These are phyloP conservation scores for Lepidonotus clava DNA, from an alignment of 2,888 invertebrate genomes.

Conservation along the genomic window DNA sequence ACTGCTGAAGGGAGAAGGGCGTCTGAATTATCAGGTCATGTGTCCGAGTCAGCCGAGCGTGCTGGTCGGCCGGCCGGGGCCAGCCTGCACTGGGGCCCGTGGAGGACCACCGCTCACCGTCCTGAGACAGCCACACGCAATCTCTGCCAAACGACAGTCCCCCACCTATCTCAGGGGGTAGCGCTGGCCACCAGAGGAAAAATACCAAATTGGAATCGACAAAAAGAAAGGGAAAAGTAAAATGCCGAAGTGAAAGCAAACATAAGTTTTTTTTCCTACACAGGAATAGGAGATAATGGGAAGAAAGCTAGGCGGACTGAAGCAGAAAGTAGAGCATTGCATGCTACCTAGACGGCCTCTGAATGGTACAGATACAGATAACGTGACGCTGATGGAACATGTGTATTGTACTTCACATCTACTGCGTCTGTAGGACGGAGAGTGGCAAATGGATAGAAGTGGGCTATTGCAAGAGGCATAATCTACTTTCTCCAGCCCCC, in stretches of 20 bases:
- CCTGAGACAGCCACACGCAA: neutral
- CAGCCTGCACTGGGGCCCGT: neutral
- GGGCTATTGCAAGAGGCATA: no score
- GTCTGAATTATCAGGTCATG: constrained; percentile 9
- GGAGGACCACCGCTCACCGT: neutral
- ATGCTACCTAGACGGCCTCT: no score
- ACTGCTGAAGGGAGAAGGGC: neutral
- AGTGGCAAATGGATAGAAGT: no score
- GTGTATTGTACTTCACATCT: no score
- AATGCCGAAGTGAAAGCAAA: neutral
- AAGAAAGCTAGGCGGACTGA: neutral
- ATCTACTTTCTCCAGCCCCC: no score
- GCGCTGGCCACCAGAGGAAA: no score
- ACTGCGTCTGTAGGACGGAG: no score
- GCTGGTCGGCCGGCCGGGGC: neutral
- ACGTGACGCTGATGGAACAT: no score
- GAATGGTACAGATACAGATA: no score
- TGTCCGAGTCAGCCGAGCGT: neutral
- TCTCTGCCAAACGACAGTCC: neutral
- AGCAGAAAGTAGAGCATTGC: neutral
- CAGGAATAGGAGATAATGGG: neutral
- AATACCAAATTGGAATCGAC: no score
- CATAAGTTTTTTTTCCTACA: no score
- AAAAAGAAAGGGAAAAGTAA: neutral
- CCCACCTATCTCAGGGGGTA: no score